Evolutionary conservation across 2,113 vertebrate genomes (phyloP).

Genomic region (Mus spicilegus): DNA sequence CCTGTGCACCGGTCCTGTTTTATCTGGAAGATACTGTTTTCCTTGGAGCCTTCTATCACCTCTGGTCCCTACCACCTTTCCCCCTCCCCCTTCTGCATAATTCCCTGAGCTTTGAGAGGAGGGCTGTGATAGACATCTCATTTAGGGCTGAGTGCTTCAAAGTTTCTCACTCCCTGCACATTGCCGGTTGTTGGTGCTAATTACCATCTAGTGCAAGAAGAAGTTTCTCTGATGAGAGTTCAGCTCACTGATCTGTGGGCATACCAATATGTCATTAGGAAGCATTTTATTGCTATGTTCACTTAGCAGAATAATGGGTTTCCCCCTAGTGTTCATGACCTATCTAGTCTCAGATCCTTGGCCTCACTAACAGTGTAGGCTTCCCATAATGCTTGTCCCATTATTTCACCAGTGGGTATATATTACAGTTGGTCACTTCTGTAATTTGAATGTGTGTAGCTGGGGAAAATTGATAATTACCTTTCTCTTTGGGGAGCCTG

Average conservation of each 20-base stretch:
- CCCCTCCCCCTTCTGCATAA: not conserved
- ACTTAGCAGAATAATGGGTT: not conserved
- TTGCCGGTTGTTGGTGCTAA: not conserved
- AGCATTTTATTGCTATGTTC: not conserved
- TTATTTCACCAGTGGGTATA: not conserved
- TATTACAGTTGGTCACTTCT: not conserved
- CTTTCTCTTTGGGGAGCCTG: not conserved
- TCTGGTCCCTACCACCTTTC: not conserved
- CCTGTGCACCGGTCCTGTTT: not conserved
- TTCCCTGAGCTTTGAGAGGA: not conserved
- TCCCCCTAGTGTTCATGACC: not conserved
- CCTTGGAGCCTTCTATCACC: not conserved
- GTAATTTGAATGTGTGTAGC: not conserved
- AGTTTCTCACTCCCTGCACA: not conserved
- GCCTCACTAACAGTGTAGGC: not conserved
- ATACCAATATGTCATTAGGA: not conserved
- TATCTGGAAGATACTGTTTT: not conserved
- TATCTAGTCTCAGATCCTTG: not conserved
- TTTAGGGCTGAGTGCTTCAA: not conserved
- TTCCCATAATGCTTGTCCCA: not conserved
- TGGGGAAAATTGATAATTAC: not conserved
- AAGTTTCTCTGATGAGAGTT: not conserved
- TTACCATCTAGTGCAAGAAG: not conserved
- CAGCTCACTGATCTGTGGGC: not conserved
- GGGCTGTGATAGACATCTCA: not conserved